Conservation (phyloP, 2,113 vertebrate genomes). For the Columba janthina region DNA sequence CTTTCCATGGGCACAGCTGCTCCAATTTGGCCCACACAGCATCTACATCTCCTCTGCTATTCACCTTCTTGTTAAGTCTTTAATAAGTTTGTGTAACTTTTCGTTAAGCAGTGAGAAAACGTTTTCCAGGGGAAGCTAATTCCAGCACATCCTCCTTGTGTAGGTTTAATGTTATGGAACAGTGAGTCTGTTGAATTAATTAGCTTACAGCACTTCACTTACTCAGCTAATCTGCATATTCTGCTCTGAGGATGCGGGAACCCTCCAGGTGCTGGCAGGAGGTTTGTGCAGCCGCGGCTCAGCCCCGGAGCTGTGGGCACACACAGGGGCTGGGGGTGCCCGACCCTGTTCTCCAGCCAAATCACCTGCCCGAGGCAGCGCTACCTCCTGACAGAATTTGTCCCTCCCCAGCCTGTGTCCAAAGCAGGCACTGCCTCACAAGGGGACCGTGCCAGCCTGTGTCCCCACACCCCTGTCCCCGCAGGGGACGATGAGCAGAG, state of each 20-base stretch:
- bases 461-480: accelerated
- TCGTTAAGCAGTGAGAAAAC: not conserved
- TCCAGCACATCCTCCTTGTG: constrained; percentile 10
- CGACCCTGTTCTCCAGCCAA: not conserved
- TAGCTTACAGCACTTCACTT: constrained; percentile 35
- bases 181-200: constrained; percentile 49
- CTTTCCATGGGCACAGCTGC: not conserved
- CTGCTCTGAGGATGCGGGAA: not conserved
- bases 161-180: constrained; percentile 59
- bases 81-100: not conserved
- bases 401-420: not conserved
- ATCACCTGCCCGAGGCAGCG: accelerated
- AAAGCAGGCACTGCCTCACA: not conserved
- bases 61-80: not conserved
- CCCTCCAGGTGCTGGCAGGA: not conserved
- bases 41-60: not conserved
- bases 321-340: not conserved
- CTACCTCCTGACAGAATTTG: not conserved
- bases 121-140: constrained; percentile 44
- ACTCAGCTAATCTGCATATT: constrained; percentile 46
- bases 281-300: accelerated
- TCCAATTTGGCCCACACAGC: not conserved
- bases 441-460: accelerated
- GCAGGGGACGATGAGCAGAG: accelerated
- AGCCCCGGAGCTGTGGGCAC: not conserved